These are phyloP conservation scores for Carassius carassius DNA, from an alignment of 2,113 vertebrate genomes.

Conservation along the genomic window DNA sequence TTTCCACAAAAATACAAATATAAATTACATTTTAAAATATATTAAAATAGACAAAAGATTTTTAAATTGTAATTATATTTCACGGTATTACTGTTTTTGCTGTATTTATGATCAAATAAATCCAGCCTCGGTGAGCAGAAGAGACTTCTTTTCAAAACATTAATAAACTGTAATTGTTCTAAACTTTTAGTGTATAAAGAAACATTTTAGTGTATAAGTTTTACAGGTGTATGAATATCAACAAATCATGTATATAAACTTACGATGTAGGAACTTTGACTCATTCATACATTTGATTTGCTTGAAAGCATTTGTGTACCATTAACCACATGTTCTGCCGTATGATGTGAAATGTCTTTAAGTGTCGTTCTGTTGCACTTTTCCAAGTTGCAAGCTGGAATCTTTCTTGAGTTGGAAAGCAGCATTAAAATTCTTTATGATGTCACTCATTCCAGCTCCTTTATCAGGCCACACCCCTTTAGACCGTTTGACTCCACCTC, in stretches of 20 bases:
- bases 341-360: neutral
- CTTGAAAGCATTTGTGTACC: no score
- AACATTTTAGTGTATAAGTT: slow-evolving; percentile 4
- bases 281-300: no score
- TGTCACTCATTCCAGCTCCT: neutral
- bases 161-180: neutral
- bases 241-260: neutral
- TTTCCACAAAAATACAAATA: no score
- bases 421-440: neutral
- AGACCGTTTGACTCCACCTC: neutral
- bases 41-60: no score
- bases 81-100: neutral
- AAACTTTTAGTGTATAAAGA: neutral
- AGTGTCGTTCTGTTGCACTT: neutral
- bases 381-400: neutral
- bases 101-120: neutral
- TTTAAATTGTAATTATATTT: neutral
- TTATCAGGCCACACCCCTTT: slow-evolving; percentile 27
- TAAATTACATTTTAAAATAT: no score
- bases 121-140: neutral
- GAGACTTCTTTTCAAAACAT: neutral
- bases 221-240: neutral
- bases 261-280: no score
- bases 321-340: no score
- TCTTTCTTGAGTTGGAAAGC: neutral